phyloP scores from a whole-genome alignment of 2,888 invertebrate genomes.

The Ochropleura leucogaster region DNA sequence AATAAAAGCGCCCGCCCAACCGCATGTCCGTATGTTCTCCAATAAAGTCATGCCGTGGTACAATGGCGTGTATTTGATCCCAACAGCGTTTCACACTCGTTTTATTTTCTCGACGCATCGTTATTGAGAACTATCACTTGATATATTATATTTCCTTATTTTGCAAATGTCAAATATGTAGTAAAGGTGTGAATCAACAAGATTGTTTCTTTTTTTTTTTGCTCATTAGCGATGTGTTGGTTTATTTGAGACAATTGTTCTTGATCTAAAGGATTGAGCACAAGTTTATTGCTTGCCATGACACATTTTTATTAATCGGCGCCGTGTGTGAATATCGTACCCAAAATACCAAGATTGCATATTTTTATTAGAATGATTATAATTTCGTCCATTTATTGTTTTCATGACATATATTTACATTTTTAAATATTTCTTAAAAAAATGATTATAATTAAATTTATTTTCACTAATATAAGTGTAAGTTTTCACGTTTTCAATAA shows the following conservation, averaged over 20 bases:
- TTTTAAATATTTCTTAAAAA: no score
- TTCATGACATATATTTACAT: no score
- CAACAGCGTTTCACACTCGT: constrained; percentile 33
- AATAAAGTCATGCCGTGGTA: constrained; percentile 17
- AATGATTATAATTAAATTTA: no score
- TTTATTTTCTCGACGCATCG: constrained; percentile 50
- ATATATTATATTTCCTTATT: constrained; percentile 14
- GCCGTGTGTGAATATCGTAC: no score
- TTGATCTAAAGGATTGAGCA: not conserved
- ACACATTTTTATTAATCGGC: not conserved
- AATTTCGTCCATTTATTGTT: no score
- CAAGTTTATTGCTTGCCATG: not conserved
- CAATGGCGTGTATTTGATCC: constrained; percentile 40
- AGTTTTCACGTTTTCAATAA: not conserved
- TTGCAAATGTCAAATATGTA: constrained; percentile 13
- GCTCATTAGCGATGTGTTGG: constrained; percentile 22
- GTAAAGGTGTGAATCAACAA: constrained; percentile 10
- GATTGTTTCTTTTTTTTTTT: constrained; percentile 11
- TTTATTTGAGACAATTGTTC: not conserved
- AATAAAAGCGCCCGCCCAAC: not conserved
- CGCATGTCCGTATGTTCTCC: constrained; percentile 19
- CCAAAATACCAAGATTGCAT: not conserved
- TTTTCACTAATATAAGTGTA: not conserved
- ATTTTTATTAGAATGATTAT: no score
- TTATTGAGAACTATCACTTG: constrained; percentile 36